A percentile compares a stretch with the other conserved stretches of the same genome.
Conservation (phyloP, 2,888 invertebrate genomes). For the Autographa pulchrina region DNA sequence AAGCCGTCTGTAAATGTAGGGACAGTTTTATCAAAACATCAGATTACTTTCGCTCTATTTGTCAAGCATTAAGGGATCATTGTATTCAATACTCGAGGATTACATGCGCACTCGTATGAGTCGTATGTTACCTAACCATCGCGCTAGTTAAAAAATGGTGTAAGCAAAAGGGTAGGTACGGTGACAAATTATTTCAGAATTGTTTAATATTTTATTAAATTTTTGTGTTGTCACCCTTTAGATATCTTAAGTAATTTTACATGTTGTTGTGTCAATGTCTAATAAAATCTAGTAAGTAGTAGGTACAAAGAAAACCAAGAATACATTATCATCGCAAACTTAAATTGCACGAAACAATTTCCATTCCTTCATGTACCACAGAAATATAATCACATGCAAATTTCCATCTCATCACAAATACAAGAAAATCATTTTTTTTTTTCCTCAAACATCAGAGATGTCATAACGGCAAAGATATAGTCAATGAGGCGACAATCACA, state of each 20-base stretch:
- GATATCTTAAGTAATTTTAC: too few species aligned
- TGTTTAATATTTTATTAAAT: too few species aligned
- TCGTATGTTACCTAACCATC: background rate
- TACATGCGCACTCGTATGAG: background rate
- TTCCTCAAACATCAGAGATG: background rate
- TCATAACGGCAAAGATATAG: background rate
- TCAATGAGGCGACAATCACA: constrained; percentile 17
- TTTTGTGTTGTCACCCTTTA: too few species aligned
- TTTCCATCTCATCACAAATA: background rate
- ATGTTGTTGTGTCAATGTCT: too few species aligned
- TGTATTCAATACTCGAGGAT: constrained; percentile 6
- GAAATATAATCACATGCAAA: background rate
- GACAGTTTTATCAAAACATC: constrained; percentile 46
- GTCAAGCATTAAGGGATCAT: constrained; percentile 18
- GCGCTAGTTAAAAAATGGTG: background rate
- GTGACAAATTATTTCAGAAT: background rate
- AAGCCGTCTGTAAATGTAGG: constrained; percentile 28
- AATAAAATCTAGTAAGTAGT: too few species aligned
- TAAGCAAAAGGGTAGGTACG: background rate
- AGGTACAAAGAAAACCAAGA: too few species aligned
- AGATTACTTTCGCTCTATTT: constrained; percentile 51
- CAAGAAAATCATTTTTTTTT: background rate
- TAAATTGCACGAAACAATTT: too few species aligned
- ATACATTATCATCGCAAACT: too few species aligned
- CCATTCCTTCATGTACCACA: background rate